Evolutionary conservation across 2,113 vertebrate species (phyloP), one percentile per base, ranked within the genome.

Genomic region (Symphodus melops): DNA sequence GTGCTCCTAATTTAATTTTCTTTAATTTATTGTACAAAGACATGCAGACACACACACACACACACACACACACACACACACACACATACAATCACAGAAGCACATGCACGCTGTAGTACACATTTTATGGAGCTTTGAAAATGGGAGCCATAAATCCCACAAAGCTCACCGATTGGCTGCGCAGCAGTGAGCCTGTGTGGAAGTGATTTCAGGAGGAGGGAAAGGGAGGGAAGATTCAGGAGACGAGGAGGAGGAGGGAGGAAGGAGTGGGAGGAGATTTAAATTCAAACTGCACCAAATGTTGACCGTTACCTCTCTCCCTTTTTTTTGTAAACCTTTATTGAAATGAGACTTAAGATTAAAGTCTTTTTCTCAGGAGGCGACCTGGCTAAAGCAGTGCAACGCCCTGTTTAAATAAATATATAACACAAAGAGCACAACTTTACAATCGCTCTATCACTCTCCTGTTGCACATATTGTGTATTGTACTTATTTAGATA

Each of bases 231-330:
- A 33, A 9, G 39, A 39, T 39, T 39, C 39, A 41, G 41, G 48
- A 33, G 25, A 51, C 55, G 77, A 69, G 79, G 61, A 51, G 69
- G 58, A 57, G 52, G 21, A 25, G 25, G 25, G 25, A 25, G 25
- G 25, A 25, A 51, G 14, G 2, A 69, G 74, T 51, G 75, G 81
- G 85, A 67, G 82, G 83, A 21, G 83, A 69, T 65, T 69, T 60
- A 0, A 61, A 83, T 89, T 90, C 61, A 89, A 90, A 89, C 72
- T 68, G 72, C 76, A 82, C 72, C 66, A 75, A 52, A 64, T 61
- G 48, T 62, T 75, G 74, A 86, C 83, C 62, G 59, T 89, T 90
- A 81, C 62, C 41, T 72, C 75, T 71, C 16, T 36, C 48, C 7
- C 6, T 17, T 44, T 44, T 44, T 42, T 44, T 44, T 41, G 9